These are phyloP conservation scores for Caracal caracal DNA, from an alignment of 2,113 vertebrate genomes.

Conservation along the genomic window DNA sequence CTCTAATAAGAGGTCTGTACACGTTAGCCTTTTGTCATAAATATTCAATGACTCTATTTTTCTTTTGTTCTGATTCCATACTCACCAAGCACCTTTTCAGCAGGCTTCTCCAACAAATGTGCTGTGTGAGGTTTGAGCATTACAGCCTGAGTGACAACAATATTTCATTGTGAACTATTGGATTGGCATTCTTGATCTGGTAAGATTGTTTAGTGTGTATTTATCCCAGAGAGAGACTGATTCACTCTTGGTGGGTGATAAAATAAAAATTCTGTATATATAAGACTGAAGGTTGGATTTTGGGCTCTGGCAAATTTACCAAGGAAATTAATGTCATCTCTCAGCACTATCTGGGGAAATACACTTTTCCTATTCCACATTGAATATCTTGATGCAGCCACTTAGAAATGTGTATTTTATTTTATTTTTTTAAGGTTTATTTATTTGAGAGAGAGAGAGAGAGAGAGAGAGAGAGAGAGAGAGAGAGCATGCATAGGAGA, in stretches of 20 bases:
- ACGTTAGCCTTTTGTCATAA: not conserved
- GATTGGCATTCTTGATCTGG: not conserved
- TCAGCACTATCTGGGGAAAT: not conserved
- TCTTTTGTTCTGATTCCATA: not conserved
- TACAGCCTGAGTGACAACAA: not conserved
- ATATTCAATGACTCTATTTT: not conserved
- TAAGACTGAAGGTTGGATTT: not conserved
- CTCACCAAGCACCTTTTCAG: not conserved
- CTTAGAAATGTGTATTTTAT: not conserved
- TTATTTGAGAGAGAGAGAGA: too few species aligned
- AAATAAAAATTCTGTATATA: not conserved
- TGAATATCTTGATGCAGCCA: not conserved
- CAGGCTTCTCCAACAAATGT: not conserved
- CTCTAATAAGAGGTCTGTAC: not conserved
- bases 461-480: too few species aligned
- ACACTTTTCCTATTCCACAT: not conserved
- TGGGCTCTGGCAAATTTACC: not conserved
- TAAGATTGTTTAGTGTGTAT: not conserved
- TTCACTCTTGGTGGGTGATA: not conserved
- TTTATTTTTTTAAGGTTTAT: too few species aligned
- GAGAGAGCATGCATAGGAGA: too few species aligned
- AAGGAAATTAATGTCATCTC: not conserved
- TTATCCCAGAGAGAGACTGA: not conserved
- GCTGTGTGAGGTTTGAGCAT: not conserved
- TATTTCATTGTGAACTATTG: not conserved